Conservation (phyloP, 1,140 invertebrate species). For the Leguminivora glycinivorella region DNA sequence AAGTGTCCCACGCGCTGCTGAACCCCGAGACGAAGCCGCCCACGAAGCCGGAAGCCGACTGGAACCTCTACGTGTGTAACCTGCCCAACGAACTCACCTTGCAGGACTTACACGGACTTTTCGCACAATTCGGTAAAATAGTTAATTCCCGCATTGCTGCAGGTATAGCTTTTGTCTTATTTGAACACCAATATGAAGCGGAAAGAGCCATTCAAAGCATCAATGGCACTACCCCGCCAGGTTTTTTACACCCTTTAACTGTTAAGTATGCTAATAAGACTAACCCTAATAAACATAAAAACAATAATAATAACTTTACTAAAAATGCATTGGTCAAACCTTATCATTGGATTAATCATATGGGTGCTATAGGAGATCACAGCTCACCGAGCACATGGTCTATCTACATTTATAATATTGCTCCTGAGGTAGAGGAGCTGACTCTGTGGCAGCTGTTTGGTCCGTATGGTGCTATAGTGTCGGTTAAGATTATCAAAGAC, state of each 20-base stretch:
- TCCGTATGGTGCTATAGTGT: constrained; percentile 99
- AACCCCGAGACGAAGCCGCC: constrained; percentile 77
- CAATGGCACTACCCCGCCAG: constrained; percentile 73
- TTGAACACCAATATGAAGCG: constrained; percentile 76
- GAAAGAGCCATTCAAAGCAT: constrained; percentile 76
- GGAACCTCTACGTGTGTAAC: constrained; percentile 79
- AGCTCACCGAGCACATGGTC: constrained; percentile 91
- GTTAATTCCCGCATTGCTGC: constrained; percentile 78
- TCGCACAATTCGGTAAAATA: constrained; percentile 79
- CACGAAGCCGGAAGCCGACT: constrained; percentile 77
- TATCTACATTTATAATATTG: constrained; percentile 99
- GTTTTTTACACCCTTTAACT: constrained; percentile 76
- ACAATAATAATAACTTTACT: constrained; percentile 73
- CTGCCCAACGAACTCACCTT: constrained; percentile 79
- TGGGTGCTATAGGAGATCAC: constrained; percentile 79
- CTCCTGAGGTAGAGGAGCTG: constrained; percentile 98
- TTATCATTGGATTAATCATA: constrained; percentile 78
- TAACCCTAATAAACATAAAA: constrained; percentile 76
- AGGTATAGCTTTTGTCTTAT: constrained; percentile 78
- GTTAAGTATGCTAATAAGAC: constrained; percentile 80
- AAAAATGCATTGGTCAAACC: constrained; percentile 69
- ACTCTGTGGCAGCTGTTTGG: constrained; percentile 99
- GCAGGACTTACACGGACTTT: constrained; percentile 77
- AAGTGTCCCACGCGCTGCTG: constrained; percentile 77
- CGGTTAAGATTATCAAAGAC: constrained; percentile 98